phyloP scores from a whole-genome alignment of 2,113 vertebrate species.

The Crotalus helleri region DNA sequence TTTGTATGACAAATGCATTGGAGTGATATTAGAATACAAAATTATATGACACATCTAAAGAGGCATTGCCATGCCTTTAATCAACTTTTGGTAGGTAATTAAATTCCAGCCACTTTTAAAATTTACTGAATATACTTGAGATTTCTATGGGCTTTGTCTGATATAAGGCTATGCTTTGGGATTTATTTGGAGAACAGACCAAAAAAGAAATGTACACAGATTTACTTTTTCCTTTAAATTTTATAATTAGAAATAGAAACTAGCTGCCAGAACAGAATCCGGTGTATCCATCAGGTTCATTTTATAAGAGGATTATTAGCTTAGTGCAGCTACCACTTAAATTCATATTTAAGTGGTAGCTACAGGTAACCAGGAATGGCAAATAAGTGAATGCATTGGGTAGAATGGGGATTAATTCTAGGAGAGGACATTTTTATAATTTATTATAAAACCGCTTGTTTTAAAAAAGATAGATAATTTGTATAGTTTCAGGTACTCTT shows the following conservation, averaged over 20 bases:
- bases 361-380: background rate
- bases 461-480: background rate
- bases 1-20: conserved; percentile 49
- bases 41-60: conserved; percentile 39
- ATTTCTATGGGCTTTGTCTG: background rate
- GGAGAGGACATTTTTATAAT: background rate
- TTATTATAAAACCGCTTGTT: background rate
- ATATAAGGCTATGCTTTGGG: background rate
- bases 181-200: background rate
- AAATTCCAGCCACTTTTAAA: conserved; percentile 3
- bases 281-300: background rate
- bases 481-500: background rate
- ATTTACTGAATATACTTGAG: background rate
- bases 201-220: background rate
- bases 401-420: background rate
- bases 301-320: background rate
- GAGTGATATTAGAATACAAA: conserved; percentile 46
- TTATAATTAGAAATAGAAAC: background rate
- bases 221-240: background rate
- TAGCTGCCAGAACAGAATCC: background rate
- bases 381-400: background rate
- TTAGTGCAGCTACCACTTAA: background rate
- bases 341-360: background rate
- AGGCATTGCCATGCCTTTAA: conserved; percentile 10
- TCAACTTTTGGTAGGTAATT: conserved; percentile 18